Percentiles rank a stretch among this genome's conserved stretches.
phyloP scores from a whole-genome alignment of 2,888 invertebrate genomes.

The Sipha maydis region DNA sequence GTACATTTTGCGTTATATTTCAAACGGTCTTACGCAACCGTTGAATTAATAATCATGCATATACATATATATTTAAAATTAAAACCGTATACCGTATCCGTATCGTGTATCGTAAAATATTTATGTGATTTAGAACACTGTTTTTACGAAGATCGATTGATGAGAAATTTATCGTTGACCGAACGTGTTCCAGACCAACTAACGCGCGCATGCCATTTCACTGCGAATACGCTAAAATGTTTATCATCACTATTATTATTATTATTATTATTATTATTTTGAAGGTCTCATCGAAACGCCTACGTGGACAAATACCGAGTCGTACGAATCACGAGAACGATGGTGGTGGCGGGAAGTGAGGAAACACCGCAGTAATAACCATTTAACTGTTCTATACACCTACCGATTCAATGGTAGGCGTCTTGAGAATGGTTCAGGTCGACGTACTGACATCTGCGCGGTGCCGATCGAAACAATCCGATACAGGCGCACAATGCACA shows the following conservation, averaged over 20 bases:
- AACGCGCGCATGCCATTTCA: not conserved
- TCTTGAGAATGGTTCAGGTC: slow-evolving; percentile 49
- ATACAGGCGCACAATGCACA: not conserved
- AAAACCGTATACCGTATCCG: too few species aligned
- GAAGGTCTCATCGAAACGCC: slow-evolving; percentile 25
- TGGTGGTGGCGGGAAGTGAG: not conserved
- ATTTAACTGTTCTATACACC: slow-evolving; percentile 47
- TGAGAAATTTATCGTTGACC: not conserved
- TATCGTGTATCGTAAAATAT: not conserved
- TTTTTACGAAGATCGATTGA: not conserved
- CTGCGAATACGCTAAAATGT: not conserved
- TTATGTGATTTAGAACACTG: not conserved
- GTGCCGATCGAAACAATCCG: not conserved
- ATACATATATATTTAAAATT: too few species aligned
- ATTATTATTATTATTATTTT: slow-evolving; percentile 30
- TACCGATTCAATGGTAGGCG: slow-evolving; percentile 51
- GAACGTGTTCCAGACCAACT: not conserved
- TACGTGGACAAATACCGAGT: slow-evolving; percentile 3
- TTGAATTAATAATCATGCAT: too few species aligned
- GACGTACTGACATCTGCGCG: slow-evolving; percentile 24
- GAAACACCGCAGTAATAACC: slow-evolving; percentile 3
- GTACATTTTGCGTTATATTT: too few species aligned
- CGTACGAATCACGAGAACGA: not conserved
- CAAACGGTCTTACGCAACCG: too few species aligned
- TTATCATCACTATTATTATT: not conserved